Percentiles rank a stretch among this genome's conserved stretches.
Conservation (phyloP, 1,140 invertebrate species). For the Zeugodacus cucurbitae region DNA sequence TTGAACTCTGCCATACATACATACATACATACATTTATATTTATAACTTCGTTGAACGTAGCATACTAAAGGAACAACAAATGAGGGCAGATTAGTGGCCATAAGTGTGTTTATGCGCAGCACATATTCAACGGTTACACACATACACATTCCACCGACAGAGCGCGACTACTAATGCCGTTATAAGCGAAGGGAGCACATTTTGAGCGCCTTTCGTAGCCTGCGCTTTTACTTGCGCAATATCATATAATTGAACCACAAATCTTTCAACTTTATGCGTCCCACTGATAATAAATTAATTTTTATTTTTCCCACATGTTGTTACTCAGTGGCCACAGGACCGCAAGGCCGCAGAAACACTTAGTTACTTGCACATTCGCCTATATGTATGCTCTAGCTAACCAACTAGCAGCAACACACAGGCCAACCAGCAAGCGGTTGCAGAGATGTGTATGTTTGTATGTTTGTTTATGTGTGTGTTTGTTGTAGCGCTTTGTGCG, state of each 20-base stretch:
- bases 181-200: not conserved
- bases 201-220: not conserved
- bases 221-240: constrained; percentile 3
- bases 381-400: not conserved
- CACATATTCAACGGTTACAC: not conserved
- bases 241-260: constrained; percentile 21
- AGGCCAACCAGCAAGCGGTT: too few relatives aligned
- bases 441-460: not conserved
- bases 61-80: not conserved
- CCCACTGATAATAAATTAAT: constrained; percentile 34
- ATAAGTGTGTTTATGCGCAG: not conserved
- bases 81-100: not conserved
- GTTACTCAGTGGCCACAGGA: not conserved
- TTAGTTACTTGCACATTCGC: not conserved
- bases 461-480: not conserved
- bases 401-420: not conserved
- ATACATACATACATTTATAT: not conserved
- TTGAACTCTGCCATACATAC: not conserved
- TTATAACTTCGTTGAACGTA: not conserved
- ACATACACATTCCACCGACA: not conserved
- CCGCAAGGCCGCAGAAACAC: not conserved
- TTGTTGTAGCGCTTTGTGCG: not conserved
- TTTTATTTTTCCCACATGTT: constrained; percentile 35
- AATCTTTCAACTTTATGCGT: constrained; percentile 35
- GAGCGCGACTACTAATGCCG: not conserved